Base-by-base conservation (phyloP, 2,797 vertebrate species). In the Spea hammondii region DNA sequence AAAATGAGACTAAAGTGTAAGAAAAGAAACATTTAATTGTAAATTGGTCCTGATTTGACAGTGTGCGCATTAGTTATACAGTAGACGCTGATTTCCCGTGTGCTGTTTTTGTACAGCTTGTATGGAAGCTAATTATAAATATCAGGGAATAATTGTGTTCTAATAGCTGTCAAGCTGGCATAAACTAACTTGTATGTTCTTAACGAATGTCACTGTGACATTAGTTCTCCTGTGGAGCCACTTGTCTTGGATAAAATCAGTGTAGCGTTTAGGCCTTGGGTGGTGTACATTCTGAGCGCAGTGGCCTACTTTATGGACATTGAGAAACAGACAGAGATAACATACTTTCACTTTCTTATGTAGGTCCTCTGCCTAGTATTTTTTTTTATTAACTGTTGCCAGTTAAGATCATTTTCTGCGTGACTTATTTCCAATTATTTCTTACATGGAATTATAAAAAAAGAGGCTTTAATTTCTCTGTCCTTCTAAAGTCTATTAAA, bases 301-400 rank as follows among this genome's bases (percentile, higher is more conserved):
- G 66, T 80, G 78, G 72, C 78, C 78, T 80, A 75, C 10, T 80
- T 80, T 74, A 64, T 55, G 72, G 78, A 74, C 78, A 74, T 64
- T 70, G 72, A 8, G 70, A 79, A 70, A 79, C 74, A 72, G 54
- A 65, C 59, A 70, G 65, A 71, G 54, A 57, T 74, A 51, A 53
- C 32, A 55, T 74, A 70, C 57, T 76, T 80, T 65, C 1, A 48
- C 11, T 5, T 2, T 48, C 14, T 13, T 48, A 62, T 73, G 70
- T 65, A 57, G 45, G 44, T 64, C 12, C 12, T 13, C 44, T 65
- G 67, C 66, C n/a, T 51, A 65, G 11, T 57, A 5, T 48, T 47
- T 48, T 46, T 73, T 45, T 50, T 32, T 74, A 6, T 65, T 65
- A 64, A 64, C 5, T 59, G 9, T 72, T 14, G 55, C 8, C 32